Percentiles rank a stretch among this genome's conserved stretches.
These are phyloP conservation scores for Sturnus vulgaris DNA, from an alignment of 2,113 vertebrate species.

Conservation along the genomic window DNA sequence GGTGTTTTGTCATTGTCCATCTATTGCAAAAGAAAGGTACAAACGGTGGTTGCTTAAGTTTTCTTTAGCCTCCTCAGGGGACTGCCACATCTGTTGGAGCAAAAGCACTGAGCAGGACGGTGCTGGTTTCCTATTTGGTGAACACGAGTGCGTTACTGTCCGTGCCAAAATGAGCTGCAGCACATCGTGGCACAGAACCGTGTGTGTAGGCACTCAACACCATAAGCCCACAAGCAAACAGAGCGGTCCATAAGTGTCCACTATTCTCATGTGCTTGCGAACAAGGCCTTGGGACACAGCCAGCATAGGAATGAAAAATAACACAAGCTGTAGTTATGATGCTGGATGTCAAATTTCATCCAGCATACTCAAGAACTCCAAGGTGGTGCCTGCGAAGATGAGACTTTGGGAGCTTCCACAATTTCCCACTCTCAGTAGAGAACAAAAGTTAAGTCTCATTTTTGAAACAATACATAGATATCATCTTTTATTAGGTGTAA, in stretches of 20 bases:
- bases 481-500: conserved; percentile 62
- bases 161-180: not conserved
- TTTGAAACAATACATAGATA: conserved; percentile 15
- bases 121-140: not conserved
- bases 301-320: not conserved
- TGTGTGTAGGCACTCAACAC: accelerated
- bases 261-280: not conserved
- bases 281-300: not conserved
- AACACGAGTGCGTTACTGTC: accelerated
- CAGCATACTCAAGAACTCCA: not conserved
- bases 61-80: not conserved
- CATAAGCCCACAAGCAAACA: not conserved
- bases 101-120: accelerated
- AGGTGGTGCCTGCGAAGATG: not conserved
- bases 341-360: not conserved
- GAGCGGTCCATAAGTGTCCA: not conserved
- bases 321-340: not conserved
- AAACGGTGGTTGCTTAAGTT: not conserved
- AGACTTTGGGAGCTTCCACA: not conserved
- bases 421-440: not conserved
- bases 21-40: not conserved
- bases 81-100: not conserved
- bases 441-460: not conserved
- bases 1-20: not conserved
- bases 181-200: accelerated